Evolutionary conservation across 2,113 vertebrate species (phyloP), one percentile per base, ranked within the genome.

Genomic region (Uria aalge): DNA sequence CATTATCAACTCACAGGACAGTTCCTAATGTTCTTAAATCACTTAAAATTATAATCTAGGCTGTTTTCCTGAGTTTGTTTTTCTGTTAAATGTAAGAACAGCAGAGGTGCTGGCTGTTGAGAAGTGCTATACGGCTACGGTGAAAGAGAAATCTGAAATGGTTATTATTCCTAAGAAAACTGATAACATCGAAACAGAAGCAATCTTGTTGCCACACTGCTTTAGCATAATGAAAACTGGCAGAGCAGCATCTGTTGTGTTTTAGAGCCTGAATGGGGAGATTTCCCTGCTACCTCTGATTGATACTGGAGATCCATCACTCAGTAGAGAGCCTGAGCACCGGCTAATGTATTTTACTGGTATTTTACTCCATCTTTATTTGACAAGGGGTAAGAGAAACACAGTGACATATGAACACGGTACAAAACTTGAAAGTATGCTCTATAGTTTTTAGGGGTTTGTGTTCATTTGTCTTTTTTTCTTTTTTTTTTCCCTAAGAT

Each of bases 1-100:
- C 93, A 91, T 84, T 97, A 96, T 97, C 92, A 97, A 96, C 87
- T 97, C 40, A 15, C 68, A 96, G 57, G 53, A 76, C 94, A 73
- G 92, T 59, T 92, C 81, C 52, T 90, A 87, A 90, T 45, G 67
- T 88, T 92, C 94, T 94, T 95, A 98, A 97, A 97, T 94, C 91
- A 94, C 75, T 91, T 80, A 81, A 66, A 94, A 91, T 81, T 94
- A 96, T 85, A 91, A 96, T 89, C 64, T 91, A 73, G 48, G 7
- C 6, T 50, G 18, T 80, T 85, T 93, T 82, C 18, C 38, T 83
- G 66, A n/a, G 17, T 66, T 93, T 53, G 5, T 83, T 21, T 40
- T 83, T 38, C 27, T 60, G n/a, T 55, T 59, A 94, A 81, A 50
- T 45, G 5, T 60, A 71, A 62, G 34, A 92, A 59, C 30, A 88